These are phyloP conservation scores for Clitarchus hookeri DNA, from an alignment of 2,888 invertebrate genomes.

Conservation along the genomic window DNA sequence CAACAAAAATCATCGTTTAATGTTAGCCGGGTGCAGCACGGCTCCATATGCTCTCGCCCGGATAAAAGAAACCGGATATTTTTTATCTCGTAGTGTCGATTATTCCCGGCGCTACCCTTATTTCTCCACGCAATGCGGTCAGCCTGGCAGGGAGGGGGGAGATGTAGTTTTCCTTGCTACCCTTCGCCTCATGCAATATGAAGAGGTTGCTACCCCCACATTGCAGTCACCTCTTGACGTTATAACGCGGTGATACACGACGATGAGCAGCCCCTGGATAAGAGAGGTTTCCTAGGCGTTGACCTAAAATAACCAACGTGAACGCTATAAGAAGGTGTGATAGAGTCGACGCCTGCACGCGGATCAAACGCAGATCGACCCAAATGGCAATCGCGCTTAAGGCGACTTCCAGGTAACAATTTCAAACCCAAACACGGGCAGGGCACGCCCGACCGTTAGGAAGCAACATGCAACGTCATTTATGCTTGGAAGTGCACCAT, in stretches of 20 bases:
- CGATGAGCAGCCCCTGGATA: not conserved
- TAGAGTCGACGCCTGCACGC: too few species aligned
- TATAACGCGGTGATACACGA: not conserved
- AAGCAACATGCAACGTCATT: too few species aligned
- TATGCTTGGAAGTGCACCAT: too few species aligned
- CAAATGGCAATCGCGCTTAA: too few species aligned
- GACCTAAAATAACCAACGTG: too few species aligned
- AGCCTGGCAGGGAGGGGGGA: not conserved
- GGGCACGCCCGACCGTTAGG: too few species aligned
- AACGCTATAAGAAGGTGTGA: too few species aligned
- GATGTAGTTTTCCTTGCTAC: not conserved
- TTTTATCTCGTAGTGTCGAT: not conserved
- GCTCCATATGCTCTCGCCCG: not conserved
- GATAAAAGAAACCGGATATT: not conserved
- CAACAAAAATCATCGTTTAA: not conserved
- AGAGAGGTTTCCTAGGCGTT: too few species aligned
- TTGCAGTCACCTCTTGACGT: not conserved
- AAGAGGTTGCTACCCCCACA: not conserved
- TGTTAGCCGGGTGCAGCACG: not conserved
- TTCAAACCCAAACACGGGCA: too few species aligned
- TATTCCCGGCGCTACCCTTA: not conserved
- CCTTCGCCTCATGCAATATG: not conserved
- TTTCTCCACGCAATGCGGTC: not conserved
- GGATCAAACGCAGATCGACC: too few species aligned
- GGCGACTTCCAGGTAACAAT: too few species aligned